These are phyloP conservation scores for Anodontia alba DNA, from an alignment of 2,888 invertebrate species.

Conservation along the genomic window DNA sequence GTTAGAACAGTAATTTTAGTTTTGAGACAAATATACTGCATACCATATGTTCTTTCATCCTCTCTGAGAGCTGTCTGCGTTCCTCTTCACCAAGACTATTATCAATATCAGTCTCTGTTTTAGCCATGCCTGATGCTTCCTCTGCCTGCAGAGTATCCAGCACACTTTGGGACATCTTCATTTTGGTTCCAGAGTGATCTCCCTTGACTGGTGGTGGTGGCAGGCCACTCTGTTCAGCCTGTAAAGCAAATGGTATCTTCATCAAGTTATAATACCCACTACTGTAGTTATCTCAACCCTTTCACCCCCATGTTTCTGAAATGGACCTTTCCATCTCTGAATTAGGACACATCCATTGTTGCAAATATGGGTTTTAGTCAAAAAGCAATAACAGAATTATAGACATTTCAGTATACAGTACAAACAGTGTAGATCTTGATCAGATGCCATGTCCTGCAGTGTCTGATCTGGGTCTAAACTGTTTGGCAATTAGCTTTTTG, in stretches of 20 bases:
- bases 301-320: too few species aligned
- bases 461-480: too few species aligned
- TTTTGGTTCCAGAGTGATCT: conserved; percentile 70
- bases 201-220: conserved; percentile 69
- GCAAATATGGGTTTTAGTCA: too few species aligned
- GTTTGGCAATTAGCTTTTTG: too few species aligned
- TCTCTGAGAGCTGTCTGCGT: conserved; percentile 71
- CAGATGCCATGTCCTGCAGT: too few species aligned
- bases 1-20: too few species aligned
- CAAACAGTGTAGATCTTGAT: too few species aligned
- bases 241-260: conserved; percentile 16
- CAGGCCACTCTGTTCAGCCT: conserved; percentile 78
- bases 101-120: conserved; percentile 70
- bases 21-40: too few species aligned
- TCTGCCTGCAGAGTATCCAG: conserved; percentile 73
- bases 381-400: not conserved
- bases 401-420: not conserved
- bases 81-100: conserved; percentile 70
- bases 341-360: too few species aligned
- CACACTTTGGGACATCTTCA: conserved; percentile 73
- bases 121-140: conserved; percentile 73
- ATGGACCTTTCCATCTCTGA: too few species aligned
- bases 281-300: too few species aligned
- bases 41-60: conserved; percentile 78
- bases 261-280: not conserved